phyloP scores from a whole-genome alignment of 1,140 invertebrate species.

The Pseudomyrmex concolor region DNA sequence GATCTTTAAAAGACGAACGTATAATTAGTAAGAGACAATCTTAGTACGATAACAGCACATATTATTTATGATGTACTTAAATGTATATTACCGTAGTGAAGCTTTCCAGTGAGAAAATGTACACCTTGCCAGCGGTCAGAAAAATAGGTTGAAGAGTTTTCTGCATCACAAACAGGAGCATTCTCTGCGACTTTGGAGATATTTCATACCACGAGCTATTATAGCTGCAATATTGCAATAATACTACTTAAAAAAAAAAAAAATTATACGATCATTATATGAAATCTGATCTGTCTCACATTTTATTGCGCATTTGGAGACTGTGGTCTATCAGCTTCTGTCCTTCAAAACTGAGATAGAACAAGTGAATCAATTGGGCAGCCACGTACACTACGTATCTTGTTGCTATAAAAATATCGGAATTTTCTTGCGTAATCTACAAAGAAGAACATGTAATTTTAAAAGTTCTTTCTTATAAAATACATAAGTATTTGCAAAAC shows the following conservation, averaged over 20 bases:
- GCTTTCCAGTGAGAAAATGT: slow-evolving; percentile 25
- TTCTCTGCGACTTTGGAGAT: not conserved
- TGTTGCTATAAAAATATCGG: not conserved
- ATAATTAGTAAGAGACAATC: slow-evolving; percentile 4
- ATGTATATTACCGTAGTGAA: slow-evolving; percentile 14
- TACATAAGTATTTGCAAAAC: not conserved
- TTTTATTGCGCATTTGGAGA: slow-evolving; percentile 28
- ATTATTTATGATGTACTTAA: too few species aligned
- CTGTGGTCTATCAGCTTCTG: slow-evolving; percentile 69
- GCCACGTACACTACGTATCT: slow-evolving; percentile 40
- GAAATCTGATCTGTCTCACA: slow-evolving; percentile 38
- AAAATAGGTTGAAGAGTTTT: slow-evolving; percentile 6
- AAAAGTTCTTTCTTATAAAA: not conserved
- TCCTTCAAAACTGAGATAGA: slow-evolving; percentile 63
- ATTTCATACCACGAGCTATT: slow-evolving; percentile 20
- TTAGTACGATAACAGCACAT: not conserved
- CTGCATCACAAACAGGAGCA: slow-evolving; percentile 27
- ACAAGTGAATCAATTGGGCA: slow-evolving; percentile 61
- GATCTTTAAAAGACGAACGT: slow-evolving; percentile 2
- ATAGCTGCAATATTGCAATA: slow-evolving; percentile 15
- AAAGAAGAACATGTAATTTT: not conserved
- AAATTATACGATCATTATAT: not conserved
- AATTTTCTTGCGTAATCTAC: slow-evolving; percentile 2
- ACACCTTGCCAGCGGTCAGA: slow-evolving; percentile 26
- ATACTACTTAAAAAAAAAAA: not conserved